Conservation (phyloP, 2,888 invertebrate species). For the Cheilosia grossa region DNA sequence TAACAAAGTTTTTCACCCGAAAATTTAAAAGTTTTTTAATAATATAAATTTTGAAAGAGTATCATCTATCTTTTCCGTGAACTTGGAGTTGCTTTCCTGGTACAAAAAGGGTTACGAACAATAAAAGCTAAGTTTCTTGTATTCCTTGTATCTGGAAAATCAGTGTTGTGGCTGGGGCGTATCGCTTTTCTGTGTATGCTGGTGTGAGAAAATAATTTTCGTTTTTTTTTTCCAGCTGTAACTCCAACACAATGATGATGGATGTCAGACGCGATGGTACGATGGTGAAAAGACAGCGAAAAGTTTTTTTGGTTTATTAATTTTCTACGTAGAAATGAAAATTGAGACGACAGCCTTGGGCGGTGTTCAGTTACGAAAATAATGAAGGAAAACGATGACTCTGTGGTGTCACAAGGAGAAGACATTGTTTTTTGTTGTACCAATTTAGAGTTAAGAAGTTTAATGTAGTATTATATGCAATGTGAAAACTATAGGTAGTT, state of each 20-base stretch:
- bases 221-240: slow-evolving; percentile 29
- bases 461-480: too few relatives aligned
- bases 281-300: slow-evolving; percentile 11
- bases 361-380: slow-evolving; percentile 61
- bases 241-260: slow-evolving; percentile 29
- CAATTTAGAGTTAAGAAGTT: neutral
- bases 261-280: slow-evolving; percentile 35
- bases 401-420: slow-evolving; percentile 22
- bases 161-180: slow-evolving; percentile 10
- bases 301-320: slow-evolving; percentile 68
- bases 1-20: slow-evolving; percentile 71
- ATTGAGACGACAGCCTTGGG: slow-evolving; percentile 70
- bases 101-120: slow-evolving; percentile 48
- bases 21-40: slow-evolving; percentile 74
- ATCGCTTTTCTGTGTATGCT: slow-evolving; percentile 47
- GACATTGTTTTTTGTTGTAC: slow-evolving; percentile 3
- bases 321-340: slow-evolving; percentile 68
- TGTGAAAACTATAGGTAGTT: too few relatives aligned
- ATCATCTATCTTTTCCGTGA: slow-evolving; percentile 69
- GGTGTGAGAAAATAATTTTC: slow-evolving; percentile 33
- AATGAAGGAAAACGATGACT: slow-evolving; percentile 62
- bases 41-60: slow-evolving; percentile 67
- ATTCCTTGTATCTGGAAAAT: slow-evolving; percentile 19
- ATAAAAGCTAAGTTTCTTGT: slow-evolving; percentile 37
- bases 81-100: neutral